phyloP scores from a whole-genome alignment of 2,113 vertebrate genomes.

The Laticauda colubrina region DNA sequence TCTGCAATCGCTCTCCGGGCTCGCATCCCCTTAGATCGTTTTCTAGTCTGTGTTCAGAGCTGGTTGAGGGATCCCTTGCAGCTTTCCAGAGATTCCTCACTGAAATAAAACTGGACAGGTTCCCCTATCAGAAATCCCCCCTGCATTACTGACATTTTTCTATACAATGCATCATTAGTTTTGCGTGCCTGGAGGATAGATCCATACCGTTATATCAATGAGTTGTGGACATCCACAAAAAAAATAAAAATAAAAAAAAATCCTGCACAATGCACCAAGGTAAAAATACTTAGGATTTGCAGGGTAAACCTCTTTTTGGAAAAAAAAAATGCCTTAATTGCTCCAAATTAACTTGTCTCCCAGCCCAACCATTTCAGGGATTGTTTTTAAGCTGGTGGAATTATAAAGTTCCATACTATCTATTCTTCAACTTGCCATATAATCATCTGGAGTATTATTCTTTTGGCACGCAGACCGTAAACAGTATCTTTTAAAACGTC shows the following conservation, averaged over 20 bases:
- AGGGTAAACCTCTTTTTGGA: neutral
- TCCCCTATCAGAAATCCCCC: too few species aligned
- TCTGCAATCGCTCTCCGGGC: slow-evolving; percentile 47
- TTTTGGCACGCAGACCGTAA: slow-evolving; percentile 55
- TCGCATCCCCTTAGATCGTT: slow-evolving; percentile 13
- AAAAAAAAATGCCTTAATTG: neutral
- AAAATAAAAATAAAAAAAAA: neutral
- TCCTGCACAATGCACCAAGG: neutral
- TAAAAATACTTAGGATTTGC: neutral
- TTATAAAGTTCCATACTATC: slow-evolving; percentile 32
- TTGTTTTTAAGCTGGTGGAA: slow-evolving; percentile 10
- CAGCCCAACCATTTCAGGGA: slow-evolving; percentile 30
- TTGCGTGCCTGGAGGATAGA: neutral
- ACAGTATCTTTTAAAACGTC: slow-evolving; percentile 36
- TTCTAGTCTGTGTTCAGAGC: neutral
- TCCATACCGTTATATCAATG: neutral
- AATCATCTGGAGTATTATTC: slow-evolving; percentile 29
- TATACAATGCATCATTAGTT: neutral
- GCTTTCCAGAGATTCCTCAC: neutral
- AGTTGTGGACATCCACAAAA: neutral
- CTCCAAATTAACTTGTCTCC: neutral
- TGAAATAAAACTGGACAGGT: neutral
- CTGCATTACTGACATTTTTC: neutral
- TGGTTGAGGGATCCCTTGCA: too few species aligned
- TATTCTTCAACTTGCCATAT: slow-evolving; percentile 42